Evolutionary conservation across 2,113 vertebrate genomes (phyloP), one percentile per base, ranked within the genome.

Genomic region (Gallinago undulata): DNA sequence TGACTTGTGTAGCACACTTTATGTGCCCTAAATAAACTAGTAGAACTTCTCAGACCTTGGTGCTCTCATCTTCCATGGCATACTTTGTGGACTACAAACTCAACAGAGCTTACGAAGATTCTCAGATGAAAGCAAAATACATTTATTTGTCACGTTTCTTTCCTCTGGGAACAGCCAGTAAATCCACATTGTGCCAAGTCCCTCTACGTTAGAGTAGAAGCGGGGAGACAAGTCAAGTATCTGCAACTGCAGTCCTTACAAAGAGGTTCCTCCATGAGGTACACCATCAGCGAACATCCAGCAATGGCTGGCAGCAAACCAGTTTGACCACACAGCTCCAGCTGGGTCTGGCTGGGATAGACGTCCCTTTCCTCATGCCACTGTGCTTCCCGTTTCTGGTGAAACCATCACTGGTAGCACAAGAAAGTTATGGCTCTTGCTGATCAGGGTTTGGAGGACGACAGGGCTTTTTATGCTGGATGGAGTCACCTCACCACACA

Each of bases 391-490:
- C 15, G 12, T 21, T 4, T 24, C 21, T 16, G 41, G 9, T 31
- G 45, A 56, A 35, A 25, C 15, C 9, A 6, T 19, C 2, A 7
- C 1, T 6, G 35, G 4, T 27, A 48, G 62, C 31, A 25, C 41
- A 30, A 18, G 10, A 18, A 48, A 0, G 1, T 37, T 21, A 8
- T 33, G 39, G 15, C 23, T 57, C 6, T 6, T 16, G 31, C 10
- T 30, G 8, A 39, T 16, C 17, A 11, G 15, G 8, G 13, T 16
- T 35, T 0, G 0, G n/a, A 28, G 1, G 7, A 16, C 8, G 12
- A 24, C 33, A 35, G 17, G 50, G 45, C 45, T n/a, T 31, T 62
- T 30, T 1, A 3, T n/a, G 19, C 39, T 9, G 16, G 16, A 31
- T 19, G 17, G 7, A 13, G 27, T 55, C 22, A 33, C 14, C 10